Evolutionary conservation across 23 tunicate genomes (phyloP), one percentile per base, ranked within the genome.

Genomic region (Trididemnum clinides): DNA sequence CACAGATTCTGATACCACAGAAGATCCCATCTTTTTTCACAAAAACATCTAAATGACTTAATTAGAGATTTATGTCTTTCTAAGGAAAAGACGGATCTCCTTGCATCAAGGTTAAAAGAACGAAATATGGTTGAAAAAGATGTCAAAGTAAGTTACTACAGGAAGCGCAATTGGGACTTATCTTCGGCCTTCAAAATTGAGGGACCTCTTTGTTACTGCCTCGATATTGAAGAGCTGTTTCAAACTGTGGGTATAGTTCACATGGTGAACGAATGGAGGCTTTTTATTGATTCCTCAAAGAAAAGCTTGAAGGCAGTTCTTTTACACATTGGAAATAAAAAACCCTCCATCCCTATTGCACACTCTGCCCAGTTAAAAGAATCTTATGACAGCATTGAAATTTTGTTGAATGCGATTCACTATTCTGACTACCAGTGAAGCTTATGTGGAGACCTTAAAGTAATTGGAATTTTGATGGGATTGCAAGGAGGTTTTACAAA

Each of bases 321-420:
- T 57, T 0, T 0, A 58, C 84, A 57, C 30, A 57, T 54, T 32
- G 72, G 72, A 28, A 74, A 74, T 57, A 57, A 54, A 33, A 79
- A 57, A 79, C n/a, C 38, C 28, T 79, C 70, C 84, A 79, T 49
- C 84, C 84, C 84, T 30, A 58, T 79, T 79, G 84, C 50, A 54
- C 70, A 79, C 84, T 28, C 57, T 74, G 59, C 59, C 59, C 80
- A 39, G 58, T 74, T 39, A 74, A n/a, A 74, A 74, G 77, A 70
- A 70, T 70, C 77, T 31, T 70, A 70, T 33, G 38, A 70, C 19
- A 70, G 38, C 69, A 77, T 39, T 77, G 63, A 77, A 77, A 77
- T 44, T 77, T 0, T 50, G 33, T 39, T 50, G 33, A 39, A 50
- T 39, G 31, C 82, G 19, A 39, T 44, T 44, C 30, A 27, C 19